Evolutionary conservation across 2,797 vertebrate genomes (phyloP).

Genomic region (Vipera latastei): DNA sequence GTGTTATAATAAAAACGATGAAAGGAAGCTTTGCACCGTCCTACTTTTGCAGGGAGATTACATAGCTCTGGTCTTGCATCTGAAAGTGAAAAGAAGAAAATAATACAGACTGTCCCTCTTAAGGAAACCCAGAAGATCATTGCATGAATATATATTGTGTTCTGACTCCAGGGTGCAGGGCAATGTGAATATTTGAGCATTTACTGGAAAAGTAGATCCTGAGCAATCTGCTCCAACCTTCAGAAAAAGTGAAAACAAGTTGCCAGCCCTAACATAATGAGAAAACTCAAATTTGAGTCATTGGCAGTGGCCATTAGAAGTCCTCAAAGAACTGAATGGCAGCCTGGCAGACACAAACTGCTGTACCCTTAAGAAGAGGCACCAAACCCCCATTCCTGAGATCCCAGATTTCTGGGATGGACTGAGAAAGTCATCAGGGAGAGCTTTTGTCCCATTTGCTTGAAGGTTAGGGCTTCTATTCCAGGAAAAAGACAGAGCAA

Average conservation of each 20-base stretch:
- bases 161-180: too few relatives aligned
- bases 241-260: neutral
- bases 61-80: neutral
- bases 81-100: neutral
- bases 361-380: neutral
- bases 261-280: neutral
- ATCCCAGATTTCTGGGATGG: neutral
- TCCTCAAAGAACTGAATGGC: neutral
- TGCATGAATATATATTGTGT: neutral
- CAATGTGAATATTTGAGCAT: too few relatives aligned
- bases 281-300: neutral
- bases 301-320: neutral
- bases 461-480: neutral
- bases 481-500: too few relatives aligned
- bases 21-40: neutral
- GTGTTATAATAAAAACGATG: neutral
- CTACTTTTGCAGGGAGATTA: neutral
- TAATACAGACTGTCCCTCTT: neutral
- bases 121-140: neutral
- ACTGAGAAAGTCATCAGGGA: neutral
- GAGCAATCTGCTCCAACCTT: neutral
- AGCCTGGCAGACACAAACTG: neutral
- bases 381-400: neutral
- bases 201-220: too few relatives aligned
- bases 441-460: neutral